Evolutionary conservation across 2,797 vertebrate genomes (phyloP), one percentile per base, ranked within the genome.

Genomic region (Sebastes hubbsi): DNA sequence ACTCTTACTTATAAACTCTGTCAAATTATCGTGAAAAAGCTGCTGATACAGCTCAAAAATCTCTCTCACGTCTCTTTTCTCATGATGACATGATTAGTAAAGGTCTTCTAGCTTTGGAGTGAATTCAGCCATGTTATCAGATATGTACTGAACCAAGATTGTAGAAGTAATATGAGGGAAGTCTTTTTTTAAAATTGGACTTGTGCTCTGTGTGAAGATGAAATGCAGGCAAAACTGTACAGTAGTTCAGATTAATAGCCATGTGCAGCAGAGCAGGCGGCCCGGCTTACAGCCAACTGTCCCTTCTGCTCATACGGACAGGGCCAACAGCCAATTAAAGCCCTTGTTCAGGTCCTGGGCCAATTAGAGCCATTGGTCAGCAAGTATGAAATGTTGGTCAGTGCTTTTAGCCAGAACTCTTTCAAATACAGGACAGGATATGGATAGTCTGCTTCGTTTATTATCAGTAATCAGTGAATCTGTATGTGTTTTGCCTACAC

Each of bases 251-350:
- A 91, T 90, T 89, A 92, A 92, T 84, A 84, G 84, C 81, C 85
- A 87, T 92, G 93, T 90, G 91, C 87, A 89, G 89, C 86, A 78
- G 91, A 93, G 88, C 91, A 90, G 89, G 91, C 85, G 68, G 78
- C 62, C 22, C 32, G 81, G 89, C 90, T 82, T 22, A 4, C 59
- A 82, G 91, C 93, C 94, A 95, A 74, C 60, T 73, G 85, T 79
- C 87, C 92, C 89, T 92, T 92, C 90, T 94, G 91, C 81, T 90
- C 86, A 73, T 75, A 84, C 4, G 14, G 82, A 87, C 85, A 74
- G 42, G 89, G 90, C 90, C 87, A 89, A 69, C 76, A 85, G 89
- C 92, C 92, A 93, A 91, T 94, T 92, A 89, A 88, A 88, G 83
- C 54, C 56, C 83, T 78, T 86, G 88, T 89, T 90, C 84, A 83